Percentiles rank a stretch among this genome's conserved stretches.
Evolutionary conservation across 1,140 invertebrate genomes (phyloP).

Genomic region (fruit fly (Drosophila melanogaster)): Release_6_plus_ISO1_MT NT_037436.4:25852501-25853000

Average conservation of each 20-base stretch:
- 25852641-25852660: too few relatives aligned
- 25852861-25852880: conserved; percentile 10
- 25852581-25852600: too few relatives aligned
- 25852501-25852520: too few relatives aligned
- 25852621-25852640: too few relatives aligned
- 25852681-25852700: conserved; percentile 9
- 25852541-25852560: too few relatives aligned
- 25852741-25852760: conserved; percentile 27
- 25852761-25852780: conserved; percentile 29
- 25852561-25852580: too few relatives aligned
- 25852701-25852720: conserved; percentile 5
- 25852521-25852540: too few relatives aligned
- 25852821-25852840: conserved; percentile 33
- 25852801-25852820: conserved; percentile 15
- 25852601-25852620: too few relatives aligned
- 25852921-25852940: conserved; percentile 37
- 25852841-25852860: conserved; percentile 19
- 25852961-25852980: conserved; percentile 42
- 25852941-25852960: conserved; percentile 41
- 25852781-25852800: conserved; percentile 4
- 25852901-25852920: conserved; percentile 4
- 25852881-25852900: conserved; percentile 1
- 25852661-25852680: too few relatives aligned
- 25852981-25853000: conserved; percentile 25
- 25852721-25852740: conserved; percentile 35